A percentile compares a stretch with the other conserved stretches of the same genome.
Conservation (phyloP, 2,113 vertebrate genomes). For the Himantopus leucocephalus region DNA sequence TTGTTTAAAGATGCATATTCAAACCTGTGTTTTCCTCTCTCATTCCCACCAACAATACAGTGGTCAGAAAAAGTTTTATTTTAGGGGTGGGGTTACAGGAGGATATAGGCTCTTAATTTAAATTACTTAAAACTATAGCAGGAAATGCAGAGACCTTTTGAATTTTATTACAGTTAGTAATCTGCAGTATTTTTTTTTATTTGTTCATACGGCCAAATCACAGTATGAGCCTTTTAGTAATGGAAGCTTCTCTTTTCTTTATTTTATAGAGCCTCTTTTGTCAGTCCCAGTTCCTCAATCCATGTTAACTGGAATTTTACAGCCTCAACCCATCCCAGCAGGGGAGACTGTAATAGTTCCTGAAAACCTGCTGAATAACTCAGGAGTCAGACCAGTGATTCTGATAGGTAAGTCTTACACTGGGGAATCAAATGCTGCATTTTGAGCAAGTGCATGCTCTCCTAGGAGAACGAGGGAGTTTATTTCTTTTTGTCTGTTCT, state of each 20-base stretch:
- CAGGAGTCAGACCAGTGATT: slow-evolving; percentile 94
- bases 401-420: slow-evolving; percentile 85
- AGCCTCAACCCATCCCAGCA: slow-evolving; percentile 89
- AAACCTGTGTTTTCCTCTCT: background rate
- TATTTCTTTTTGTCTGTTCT: background rate
- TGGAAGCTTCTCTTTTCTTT: slow-evolving; percentile 57
- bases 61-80: slow-evolving; percentile 36
- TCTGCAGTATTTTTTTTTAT: slow-evolving; percentile 21
- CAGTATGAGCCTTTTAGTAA: slow-evolving; percentile 66
- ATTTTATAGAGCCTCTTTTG: slow-evolving; percentile 81
- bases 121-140: slow-evolving; percentile 57
- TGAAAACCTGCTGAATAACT: slow-evolving; percentile 93
- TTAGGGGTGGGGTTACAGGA: background rate
- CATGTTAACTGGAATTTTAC: slow-evolving; percentile 85
- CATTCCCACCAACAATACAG: slow-evolving; percentile 10
- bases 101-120: slow-evolving; percentile 42
- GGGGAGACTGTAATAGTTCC: slow-evolving; percentile 96
- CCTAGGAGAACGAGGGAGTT: background rate
- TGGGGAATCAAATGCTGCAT: background rate
- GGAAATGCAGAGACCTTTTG: slow-evolving; percentile 63
- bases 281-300: slow-evolving; percentile 82
- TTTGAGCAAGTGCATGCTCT: background rate
- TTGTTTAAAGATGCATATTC: slow-evolving; percentile 56
- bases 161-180: slow-evolving; percentile 68
- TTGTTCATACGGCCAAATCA: slow-evolving; percentile 67